Base-by-base conservation (phyloP, 1,140 invertebrate genomes). In the Drosophila bifasciata region DNA sequence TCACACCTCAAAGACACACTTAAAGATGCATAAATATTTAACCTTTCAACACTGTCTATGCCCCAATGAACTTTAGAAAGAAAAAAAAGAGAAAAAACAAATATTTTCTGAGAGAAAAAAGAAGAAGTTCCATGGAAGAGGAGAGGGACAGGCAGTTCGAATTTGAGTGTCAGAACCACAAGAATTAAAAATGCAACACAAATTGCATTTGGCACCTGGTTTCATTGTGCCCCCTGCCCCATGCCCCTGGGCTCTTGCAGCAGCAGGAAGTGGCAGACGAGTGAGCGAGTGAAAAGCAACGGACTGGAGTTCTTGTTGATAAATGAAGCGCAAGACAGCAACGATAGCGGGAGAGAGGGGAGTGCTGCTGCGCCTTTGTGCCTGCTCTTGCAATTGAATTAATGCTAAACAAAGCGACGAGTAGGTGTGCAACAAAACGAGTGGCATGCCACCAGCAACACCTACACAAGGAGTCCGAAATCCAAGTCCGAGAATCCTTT, bases 171-270 rank as follows among this genome's bases (percentile, higher is more conserved):
- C 1, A 0, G 6, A 6, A 6, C 7, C 23, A 25, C 68, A 71
- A 41, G 64, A 77, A 86, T 86, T 85, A 75, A 86, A 81, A 85
- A 81, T 86, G 83, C 77, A 85, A 85, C 81, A 86, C 77, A 86
- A 88, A 88, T 86, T 86, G 83, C 79, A 81, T 78, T 83, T 86
- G 81, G 81, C 83, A 86, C 81, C 83, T 86, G 69, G 19, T 21
- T 61, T 50, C 53, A 71, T 11, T 32, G 40, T 13, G 8, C 53
- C 25, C 9, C 41, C 1, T 28, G 11, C 8, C 13, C 16, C 49
- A 11, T 4, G 43, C 3, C 46, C 19, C 60, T 32, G 28, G 36
- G 32, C 21, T 15, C 5, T 25, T 32, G 21, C n/a, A n/a, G 1
- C 21, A 50, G 25, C 70, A 64, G 77, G 75, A 75, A 72, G 76